Evolutionary conservation across 1,140 invertebrate species (phyloP).

Genomic region (Sarcophaga peregrina): DNA sequence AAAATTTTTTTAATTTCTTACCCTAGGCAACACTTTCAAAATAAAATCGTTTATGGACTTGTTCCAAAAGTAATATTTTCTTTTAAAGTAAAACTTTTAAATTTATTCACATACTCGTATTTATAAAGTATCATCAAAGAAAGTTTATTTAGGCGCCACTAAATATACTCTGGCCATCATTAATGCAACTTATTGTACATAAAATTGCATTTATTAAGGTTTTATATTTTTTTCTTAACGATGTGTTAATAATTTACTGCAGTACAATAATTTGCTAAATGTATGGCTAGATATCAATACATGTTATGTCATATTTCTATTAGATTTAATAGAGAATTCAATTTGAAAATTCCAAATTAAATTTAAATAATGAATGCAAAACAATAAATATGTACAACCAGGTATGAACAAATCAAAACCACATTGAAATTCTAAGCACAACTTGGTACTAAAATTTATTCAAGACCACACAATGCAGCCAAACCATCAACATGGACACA

Average conservation of each 20-base stretch:
- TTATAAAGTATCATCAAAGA: no score
- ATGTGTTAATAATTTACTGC: not conserved
- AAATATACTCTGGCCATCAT: no score
- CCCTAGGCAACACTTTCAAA: no score
- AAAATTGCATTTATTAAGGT: no score
- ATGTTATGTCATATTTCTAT: conserved; percentile 16
- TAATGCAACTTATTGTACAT: no score
- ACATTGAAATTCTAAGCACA: conserved; percentile 5
- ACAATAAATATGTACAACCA: not conserved
- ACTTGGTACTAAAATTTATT: not conserved
- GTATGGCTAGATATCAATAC: not conserved
- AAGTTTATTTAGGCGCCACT: no score
- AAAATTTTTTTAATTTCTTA: no score
- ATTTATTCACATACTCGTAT: no score
- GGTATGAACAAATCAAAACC: not conserved
- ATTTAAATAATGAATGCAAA: conserved; percentile 16
- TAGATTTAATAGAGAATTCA: not conserved
- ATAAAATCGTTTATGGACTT: no score
- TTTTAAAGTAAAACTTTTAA: no score
- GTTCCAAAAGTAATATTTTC: no score
- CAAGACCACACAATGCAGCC: conserved; percentile 6
- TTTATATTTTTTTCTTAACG: no score
- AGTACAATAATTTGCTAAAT: not conserved
- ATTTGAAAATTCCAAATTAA: not conserved
- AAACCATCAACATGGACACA: not conserved